Conservation (phyloP, 2,797 vertebrate species). For the Champsocephalus gunnari region DNA sequence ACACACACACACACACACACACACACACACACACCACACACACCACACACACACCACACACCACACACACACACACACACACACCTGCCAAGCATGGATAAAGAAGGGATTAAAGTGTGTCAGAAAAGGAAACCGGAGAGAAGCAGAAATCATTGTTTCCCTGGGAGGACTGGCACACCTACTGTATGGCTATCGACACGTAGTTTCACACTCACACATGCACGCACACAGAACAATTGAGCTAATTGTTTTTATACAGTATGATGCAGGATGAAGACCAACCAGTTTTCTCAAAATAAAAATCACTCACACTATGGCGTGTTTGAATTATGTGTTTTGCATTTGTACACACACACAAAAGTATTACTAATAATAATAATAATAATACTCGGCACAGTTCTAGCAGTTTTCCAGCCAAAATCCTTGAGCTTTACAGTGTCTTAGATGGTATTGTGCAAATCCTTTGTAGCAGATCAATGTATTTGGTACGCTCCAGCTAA, state of each 20-base stretch:
- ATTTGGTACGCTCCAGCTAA: conserved; percentile 19
- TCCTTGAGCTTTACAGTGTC: neutral
- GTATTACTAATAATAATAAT: no score
- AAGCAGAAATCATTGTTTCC: conserved; percentile 80
- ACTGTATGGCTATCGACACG: conserved; percentile 61
- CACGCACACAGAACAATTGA: conserved; percentile 14
- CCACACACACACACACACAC: conserved; percentile 4
- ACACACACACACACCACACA: conserved; percentile 18
- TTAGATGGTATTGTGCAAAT: conserved; percentile 15
- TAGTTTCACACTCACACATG: conserved; percentile 38
- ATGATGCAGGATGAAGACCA: conserved; percentile 32
- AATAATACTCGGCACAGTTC: no score
- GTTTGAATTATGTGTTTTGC: neutral
- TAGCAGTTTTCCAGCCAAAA: neutral
- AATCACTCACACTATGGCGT: conserved; percentile 8
- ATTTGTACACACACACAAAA: neutral
- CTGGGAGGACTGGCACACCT: conserved; percentile 73
- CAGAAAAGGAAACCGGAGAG: conserved; percentile 75
- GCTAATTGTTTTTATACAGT: conserved; percentile 33
- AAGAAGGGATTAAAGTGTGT: conserved; percentile 80
- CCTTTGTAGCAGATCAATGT: conserved; percentile 26
- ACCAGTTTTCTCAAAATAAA: conserved; percentile 36
- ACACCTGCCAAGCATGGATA: conserved; percentile 82
- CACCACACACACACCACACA: no score
- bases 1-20: no score